Evolutionary conservation across 2,888 invertebrate species (phyloP), one percentile per base, ranked within the genome.

Genomic region (Ennomos quercinarius): DNA sequence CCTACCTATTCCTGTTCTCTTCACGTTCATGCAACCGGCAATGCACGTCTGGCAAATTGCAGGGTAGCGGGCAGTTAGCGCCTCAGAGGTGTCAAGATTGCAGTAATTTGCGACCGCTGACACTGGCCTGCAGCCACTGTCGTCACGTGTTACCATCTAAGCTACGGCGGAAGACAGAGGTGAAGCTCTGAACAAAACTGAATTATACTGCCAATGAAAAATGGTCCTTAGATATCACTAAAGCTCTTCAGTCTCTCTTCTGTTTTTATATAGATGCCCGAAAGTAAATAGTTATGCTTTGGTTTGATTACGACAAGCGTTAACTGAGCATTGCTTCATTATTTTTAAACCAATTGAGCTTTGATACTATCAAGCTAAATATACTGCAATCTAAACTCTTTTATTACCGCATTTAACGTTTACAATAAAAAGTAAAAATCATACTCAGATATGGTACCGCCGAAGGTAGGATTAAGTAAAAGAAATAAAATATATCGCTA

Each of bases 21-120:
- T 57, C 55, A 62, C 61, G 69, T 65, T 50, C 56, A 58, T 66
- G 46, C 46, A 42, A 45, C 59, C 59, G 54, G 52, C 61, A 59
- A 63, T 79, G 77, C 86, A 87, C 83, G 85, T 85, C 80, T 71
- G 61, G 77, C 80, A 91, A 92, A 92, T 91, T 92, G 86, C 70
- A 86, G 91, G 91, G 84, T 86, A 78, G 69, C 64, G 71, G 70
- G 68, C 88, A 87, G 93, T 93, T 93, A 93, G 89, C 93, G 87
- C 91, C 92, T 93, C 82, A 80, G 83, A 93, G 93, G 93, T 93
- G 93, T 92, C 86, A 87, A 83, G 83, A 92, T 93, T 91, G 92
- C 92, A 88, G 84, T 93, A 91, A 93, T 93, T 93, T 91, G 88
- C 87, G 81, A 80, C 80, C 72, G 66, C 77, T 72, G 79, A 78